Evolutionary conservation across 2,888 invertebrate genomes (phyloP), one percentile per base, ranked within the genome.

Genomic region (Leptopilina drosophilae): DNA sequence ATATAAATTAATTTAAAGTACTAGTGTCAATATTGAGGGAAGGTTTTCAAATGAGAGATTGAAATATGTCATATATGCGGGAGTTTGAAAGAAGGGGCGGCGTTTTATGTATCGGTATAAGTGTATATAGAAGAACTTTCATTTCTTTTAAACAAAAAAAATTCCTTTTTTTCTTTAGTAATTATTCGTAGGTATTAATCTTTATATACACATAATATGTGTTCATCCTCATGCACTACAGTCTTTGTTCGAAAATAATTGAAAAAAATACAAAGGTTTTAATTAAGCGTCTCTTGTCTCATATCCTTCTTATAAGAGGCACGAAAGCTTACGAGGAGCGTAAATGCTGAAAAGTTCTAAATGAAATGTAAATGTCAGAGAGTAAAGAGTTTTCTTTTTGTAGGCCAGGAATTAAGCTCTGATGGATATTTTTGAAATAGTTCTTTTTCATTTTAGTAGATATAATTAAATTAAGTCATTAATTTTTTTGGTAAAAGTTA

Each of bases 1-100:
- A 33, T 33, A 33, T 33, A 1, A 33, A 33, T 33, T 33, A 33
- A 33, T 2, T 33, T 33, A 33, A 69, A 73, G 33, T 15, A 73
- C n/a, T 14, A 20, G 33, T 53, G 73, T 53, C 9, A 73, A 73
- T 73, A 73, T 73, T 73, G 56, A 73, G 73, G 73, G 53, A 73
- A 42, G 42, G 42, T 8, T 46, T 53, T 67, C 20, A 69, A 56
- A n/a, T 49, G n/a, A 9, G 40, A 53, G 26, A 53, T 69, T n/a
- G 14, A 49, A 53, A 69, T 33, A 69, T 53, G 67, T 49, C 67
- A 46, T 69, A 49, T 49, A 49, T 49, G 11, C 9, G 62, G 62
- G 20, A 62, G 20, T 62, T 20, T 20, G 4, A 49, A 11, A 49
- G 62, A 20, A 20, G 62, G 20, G 33, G 33, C 33, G 33, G 62